These are phyloP conservation scores for Campaea margaritaria DNA, from an alignment of 2,888 invertebrate species.

Conservation along the genomic window DNA sequence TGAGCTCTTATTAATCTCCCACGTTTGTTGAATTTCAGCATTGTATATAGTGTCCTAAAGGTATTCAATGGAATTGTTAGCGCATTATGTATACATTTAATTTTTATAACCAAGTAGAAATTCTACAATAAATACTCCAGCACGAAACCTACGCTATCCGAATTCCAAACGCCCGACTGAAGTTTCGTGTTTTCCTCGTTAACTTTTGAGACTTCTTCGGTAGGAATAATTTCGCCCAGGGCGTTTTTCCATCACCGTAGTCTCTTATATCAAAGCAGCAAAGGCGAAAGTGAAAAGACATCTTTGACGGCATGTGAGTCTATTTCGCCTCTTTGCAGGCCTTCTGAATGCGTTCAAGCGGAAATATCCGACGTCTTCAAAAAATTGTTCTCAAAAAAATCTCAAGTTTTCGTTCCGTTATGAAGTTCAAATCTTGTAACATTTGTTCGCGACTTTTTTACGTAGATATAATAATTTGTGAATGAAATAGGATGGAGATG, in stretches of 20 bases:
- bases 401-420: slow-evolving; percentile 49
- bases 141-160: slow-evolving; percentile 49
- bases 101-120: slow-evolving; percentile 3
- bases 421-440: slow-evolving; percentile 25
- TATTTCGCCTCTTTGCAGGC: slow-evolving; percentile 56
- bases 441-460: slow-evolving; percentile 12
- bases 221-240: slow-evolving; percentile 56
- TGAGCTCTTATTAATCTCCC: neutral
- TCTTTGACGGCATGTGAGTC: slow-evolving; percentile 44
- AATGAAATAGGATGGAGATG: slow-evolving; percentile 1
- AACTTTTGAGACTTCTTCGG: slow-evolving; percentile 54
- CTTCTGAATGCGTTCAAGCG: slow-evolving; percentile 63
- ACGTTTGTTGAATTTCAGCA: no score
- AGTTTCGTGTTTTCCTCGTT: slow-evolving; percentile 71
- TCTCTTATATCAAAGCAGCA: slow-evolving; percentile 53
- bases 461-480: slow-evolving; percentile 10
- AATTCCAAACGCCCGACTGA: slow-evolving; percentile 60
- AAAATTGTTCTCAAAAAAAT: slow-evolving; percentile 50
- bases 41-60: no score
- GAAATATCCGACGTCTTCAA: slow-evolving; percentile 60
- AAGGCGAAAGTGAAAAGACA: slow-evolving; percentile 54
- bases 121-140: slow-evolving; percentile 15
- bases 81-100: neutral
- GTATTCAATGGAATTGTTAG: neutral
- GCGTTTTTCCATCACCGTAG: slow-evolving; percentile 45